Evolutionary conservation across 2,113 vertebrate species (phyloP), one percentile per base, ranked within the genome.

Genomic region (Cnemophilus loriae): DNA sequence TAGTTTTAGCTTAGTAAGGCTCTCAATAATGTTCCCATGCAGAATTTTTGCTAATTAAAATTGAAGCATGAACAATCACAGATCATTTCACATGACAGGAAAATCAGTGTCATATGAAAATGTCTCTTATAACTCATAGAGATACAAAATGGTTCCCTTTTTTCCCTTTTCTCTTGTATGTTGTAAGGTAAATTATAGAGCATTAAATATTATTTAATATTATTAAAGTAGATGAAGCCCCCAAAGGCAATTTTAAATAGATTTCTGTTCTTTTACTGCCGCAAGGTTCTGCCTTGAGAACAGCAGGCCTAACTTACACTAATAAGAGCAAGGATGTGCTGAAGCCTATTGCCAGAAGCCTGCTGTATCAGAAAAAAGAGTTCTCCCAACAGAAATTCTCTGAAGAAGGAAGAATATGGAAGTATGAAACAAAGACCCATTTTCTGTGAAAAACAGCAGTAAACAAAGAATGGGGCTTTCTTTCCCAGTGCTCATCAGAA

Each of bases 361-460:
- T 87, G 65, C 74, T 91, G 64, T 46, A 74, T 17, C 56, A 65
- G 50, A 60, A 91, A 92, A 67, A 92, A 78, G 12, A 75, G 50
- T 85, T 93, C 91, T 85, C 56, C 47, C 26, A 64, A 53, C 9
- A 95, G 85, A 92, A 92, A 86, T 21, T 93, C 57, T 49, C 56
- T 0, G 0, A 78, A 82, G 84, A 64, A 90, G 67, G 77, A 87
- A 95, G 33, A 90, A 78, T 33, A 69, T 41, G n/a, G 32, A 90
- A 84, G 22, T 53, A 95, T 52, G 32, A 68, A 42, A 87, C 67
- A 74, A 64, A 95, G 57, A 84, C 39, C 8, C 30, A 56, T 84
- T 86, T 93, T 95, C 81, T 71, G 70, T 59, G 55, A 87, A 92
- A 95, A 95, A 19, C 33, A 84, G 41, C 70, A 82, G 53, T 69